These are phyloP conservation scores for Scaptomyza flava DNA, from an alignment of 2,888 invertebrate genomes.

Conservation along the genomic window DNA sequence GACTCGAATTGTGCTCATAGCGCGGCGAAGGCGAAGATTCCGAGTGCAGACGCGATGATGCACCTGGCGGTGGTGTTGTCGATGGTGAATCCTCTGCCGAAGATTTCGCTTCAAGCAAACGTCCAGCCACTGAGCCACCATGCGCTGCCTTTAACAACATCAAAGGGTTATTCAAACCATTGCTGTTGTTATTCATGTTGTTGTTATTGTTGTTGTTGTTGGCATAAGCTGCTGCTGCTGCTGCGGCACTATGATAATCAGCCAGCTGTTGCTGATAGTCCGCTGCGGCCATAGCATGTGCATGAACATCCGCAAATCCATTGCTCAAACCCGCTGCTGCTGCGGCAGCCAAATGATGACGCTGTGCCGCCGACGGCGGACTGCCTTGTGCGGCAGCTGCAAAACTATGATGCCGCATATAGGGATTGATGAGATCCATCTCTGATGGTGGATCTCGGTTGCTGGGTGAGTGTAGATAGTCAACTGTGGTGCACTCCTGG, in stretches of 20 bases:
- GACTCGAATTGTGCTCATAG: constrained; percentile 83
- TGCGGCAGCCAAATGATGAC: constrained; percentile 72
- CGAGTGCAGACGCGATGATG: constrained; percentile 82
- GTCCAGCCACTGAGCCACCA: constrained; percentile 39
- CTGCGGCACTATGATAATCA: constrained; percentile 82
- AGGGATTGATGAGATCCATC: constrained; percentile 83
- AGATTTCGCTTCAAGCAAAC: constrained; percentile 63
- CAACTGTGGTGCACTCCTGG: constrained; percentile 35
- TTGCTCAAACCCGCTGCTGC: constrained; percentile 66
- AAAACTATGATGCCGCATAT: constrained; percentile 82
- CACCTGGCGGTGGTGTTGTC: constrained; percentile 79
- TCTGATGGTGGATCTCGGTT: constrained; percentile 48
- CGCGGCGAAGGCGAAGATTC: constrained; percentile 83
- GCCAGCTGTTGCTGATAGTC: constrained; percentile 81
- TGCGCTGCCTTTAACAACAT: constrained; percentile 78
- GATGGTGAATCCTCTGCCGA: constrained; percentile 81
- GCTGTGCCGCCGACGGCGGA: constrained; percentile 76
- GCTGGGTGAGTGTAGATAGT: constrained; percentile 47
- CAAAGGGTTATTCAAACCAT: constrained; percentile 60
- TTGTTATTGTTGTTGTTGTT: constrained; percentile 73
- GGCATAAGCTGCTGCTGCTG: constrained; percentile 80
- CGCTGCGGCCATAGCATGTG: constrained; percentile 78
- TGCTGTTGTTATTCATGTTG: constrained; percentile 58
- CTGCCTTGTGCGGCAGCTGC: constrained; percentile 72
- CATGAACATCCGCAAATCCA: constrained; percentile 72